phyloP scores from a whole-genome alignment of 2,113 vertebrate species.

The Heterotilapia buettikoferi region DNA sequence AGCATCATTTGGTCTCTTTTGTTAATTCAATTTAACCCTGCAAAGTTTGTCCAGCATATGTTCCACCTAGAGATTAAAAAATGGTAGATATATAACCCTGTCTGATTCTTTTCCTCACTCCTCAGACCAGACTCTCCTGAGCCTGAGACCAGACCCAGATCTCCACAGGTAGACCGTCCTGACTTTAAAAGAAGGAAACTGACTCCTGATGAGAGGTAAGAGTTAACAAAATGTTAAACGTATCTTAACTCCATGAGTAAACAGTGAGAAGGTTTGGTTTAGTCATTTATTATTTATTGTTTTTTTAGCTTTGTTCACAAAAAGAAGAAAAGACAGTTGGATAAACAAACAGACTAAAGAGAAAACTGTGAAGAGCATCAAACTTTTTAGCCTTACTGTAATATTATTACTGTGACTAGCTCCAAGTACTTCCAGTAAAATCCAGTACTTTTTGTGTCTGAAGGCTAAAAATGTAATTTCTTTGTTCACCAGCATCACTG shows the following conservation, averaged over 20 bases:
- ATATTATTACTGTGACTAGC: not conserved
- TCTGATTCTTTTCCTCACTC: accelerated
- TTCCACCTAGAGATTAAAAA: accelerated
- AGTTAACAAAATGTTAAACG: not conserved
- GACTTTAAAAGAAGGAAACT: too few species aligned
- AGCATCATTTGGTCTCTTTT: accelerated
- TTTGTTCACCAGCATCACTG: too few species aligned
- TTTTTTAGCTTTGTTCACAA: not conserved
- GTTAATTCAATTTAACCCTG: not conserved
- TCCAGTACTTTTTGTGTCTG: not conserved
- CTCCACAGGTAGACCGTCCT: not conserved
- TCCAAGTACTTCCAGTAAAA: too few species aligned
- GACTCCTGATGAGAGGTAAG: too few species aligned
- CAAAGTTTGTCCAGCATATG: not conserved
- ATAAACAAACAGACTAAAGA: not conserved
- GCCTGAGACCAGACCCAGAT: not conserved
- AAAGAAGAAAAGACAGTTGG: not conserved
- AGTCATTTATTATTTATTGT: not conserved
- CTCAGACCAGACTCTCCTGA: not conserved
- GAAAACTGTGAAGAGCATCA: not conserved
- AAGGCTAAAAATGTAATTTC: too few species aligned
- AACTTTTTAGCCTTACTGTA: accelerated
- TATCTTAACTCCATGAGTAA: not conserved
- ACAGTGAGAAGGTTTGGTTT: not conserved
- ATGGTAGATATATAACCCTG: accelerated